A percentile compares a stretch with the other conserved stretches of the same genome.
Conservation (phyloP, 2,888 invertebrate genomes). For the Trachelus iudaicus region DNA sequence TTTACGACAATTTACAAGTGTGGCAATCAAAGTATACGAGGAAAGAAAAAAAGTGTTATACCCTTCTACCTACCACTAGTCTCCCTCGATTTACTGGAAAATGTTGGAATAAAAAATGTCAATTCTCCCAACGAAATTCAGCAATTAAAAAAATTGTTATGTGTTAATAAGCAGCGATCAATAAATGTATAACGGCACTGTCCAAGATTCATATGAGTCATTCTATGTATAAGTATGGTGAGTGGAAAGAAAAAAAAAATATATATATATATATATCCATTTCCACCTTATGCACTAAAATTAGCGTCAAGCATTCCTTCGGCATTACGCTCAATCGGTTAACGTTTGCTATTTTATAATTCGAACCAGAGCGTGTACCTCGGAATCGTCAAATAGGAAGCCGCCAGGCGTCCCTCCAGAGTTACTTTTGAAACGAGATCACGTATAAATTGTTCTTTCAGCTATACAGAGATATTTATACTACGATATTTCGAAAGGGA, state of each 20-base stretch:
- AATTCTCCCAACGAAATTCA: conserved; percentile 44
- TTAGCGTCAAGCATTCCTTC: background rate
- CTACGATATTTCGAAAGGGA: background rate
- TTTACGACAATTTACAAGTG: conserved; percentile 42
- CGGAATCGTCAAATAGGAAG: background rate
- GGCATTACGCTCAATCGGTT: background rate
- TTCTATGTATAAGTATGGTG: background rate
- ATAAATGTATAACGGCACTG: background rate
- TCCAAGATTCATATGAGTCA: background rate
- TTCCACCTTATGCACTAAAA: background rate
- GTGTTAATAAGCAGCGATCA: background rate
- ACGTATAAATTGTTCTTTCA: background rate
- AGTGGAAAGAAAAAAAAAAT: background rate
- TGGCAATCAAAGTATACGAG: conserved; percentile 57
- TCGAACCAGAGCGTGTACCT: background rate
- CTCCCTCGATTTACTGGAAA: conserved; percentile 65
- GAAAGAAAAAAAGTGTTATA: conserved; percentile 52
- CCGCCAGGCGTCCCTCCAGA: background rate
- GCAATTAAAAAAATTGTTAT: background rate
- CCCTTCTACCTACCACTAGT: conserved; percentile 64
- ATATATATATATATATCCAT: background rate
- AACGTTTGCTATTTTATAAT: background rate
- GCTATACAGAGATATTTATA: background rate
- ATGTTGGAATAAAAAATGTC: conserved; percentile 59
- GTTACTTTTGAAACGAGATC: background rate